Base-by-base conservation (phyloP, 2,888 invertebrate species). In the Panorpa germanica region DNA sequence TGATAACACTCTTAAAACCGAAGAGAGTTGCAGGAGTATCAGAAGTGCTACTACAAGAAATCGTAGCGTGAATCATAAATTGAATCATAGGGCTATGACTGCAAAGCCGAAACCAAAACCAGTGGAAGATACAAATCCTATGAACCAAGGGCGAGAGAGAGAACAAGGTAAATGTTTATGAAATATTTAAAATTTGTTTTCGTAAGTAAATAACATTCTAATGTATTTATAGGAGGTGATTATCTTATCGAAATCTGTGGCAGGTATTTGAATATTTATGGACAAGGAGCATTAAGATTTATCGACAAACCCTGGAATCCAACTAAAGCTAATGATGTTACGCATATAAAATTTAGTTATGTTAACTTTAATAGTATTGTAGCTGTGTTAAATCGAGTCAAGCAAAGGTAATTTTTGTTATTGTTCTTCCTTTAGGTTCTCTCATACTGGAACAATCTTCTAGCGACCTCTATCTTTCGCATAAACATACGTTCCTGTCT, bases 201-300 rank as follows among this genome's bases (percentile, higher is more conserved):
- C 14, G 9, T 28, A 23, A 7, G n/a, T n/a, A 6, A 8, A 6
- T 10, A 10, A 12, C 13, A 12, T 24, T 28, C 29, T 33, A 12
- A 15, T 24, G 17, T 25, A 29, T 41, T 49, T 38, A 40, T 47
- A 74, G 76, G 86, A 34, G 78, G 82, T n/a, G 85, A 86, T 57
- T 86, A 83, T 50, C 58, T 86, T 37, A 80, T 85, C 18, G 86
- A 86, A 61, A 81, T 86, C 33, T 72, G 74, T 42, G 83, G 83
- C 16, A 68, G 77, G 31, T 69, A 74, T 40, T 64, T 86, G 14
- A 85, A 82, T 47, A 70, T 85, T 15, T 85, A 82, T 57, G 86
- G 86, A 0, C 77, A 81, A 42, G 82, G 82, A n/a, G 83, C 85
- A 2, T 59, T 86, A 17, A 66, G 80, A 20, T 80, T 77, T 40